phyloP scores from a whole-genome alignment of 2,888 invertebrate genomes.

The Tricholauxania praeusta region DNA sequence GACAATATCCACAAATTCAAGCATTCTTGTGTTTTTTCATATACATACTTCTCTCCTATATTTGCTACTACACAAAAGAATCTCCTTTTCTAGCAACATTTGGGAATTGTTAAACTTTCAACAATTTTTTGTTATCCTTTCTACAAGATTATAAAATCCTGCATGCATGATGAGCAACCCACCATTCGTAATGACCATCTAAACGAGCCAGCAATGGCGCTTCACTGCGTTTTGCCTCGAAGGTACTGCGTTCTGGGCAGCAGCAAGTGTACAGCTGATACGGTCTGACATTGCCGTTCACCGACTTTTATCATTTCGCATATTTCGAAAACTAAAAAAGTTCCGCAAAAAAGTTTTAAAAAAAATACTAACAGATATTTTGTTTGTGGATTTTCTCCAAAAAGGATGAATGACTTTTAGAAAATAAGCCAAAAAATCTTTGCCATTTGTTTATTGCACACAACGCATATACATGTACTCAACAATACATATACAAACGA shows the following conservation, averaged over 20 bases:
- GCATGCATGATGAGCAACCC: neutral
- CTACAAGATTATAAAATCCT: too few relatives aligned
- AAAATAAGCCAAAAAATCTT: conserved; percentile 27
- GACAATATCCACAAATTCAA: too few relatives aligned
- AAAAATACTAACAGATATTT: neutral
- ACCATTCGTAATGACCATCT: neutral
- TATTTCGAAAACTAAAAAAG: neutral
- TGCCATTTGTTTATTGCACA: conserved; percentile 6
- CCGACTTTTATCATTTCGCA: conserved; percentile 26
- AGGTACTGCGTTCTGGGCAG: neutral
- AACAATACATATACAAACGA: neutral
- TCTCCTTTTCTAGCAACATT: too few relatives aligned
- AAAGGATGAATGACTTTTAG: conserved; percentile 17
- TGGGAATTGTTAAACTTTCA: too few relatives aligned
- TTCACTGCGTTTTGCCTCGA: conserved; percentile 1
- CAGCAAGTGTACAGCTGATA: neutral
- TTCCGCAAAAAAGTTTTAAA: neutral
- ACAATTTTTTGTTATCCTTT: too few relatives aligned
- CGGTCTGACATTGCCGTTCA: conserved; percentile 6
- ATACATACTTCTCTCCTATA: too few relatives aligned
- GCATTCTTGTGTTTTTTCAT: too few relatives aligned
- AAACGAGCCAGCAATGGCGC: neutral
- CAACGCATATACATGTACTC: neutral
- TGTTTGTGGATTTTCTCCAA: conserved; percentile 14
- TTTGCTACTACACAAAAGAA: too few relatives aligned